Conservation (phyloP, 2,888 invertebrate species). For the Cryptus viduatorius region DNA sequence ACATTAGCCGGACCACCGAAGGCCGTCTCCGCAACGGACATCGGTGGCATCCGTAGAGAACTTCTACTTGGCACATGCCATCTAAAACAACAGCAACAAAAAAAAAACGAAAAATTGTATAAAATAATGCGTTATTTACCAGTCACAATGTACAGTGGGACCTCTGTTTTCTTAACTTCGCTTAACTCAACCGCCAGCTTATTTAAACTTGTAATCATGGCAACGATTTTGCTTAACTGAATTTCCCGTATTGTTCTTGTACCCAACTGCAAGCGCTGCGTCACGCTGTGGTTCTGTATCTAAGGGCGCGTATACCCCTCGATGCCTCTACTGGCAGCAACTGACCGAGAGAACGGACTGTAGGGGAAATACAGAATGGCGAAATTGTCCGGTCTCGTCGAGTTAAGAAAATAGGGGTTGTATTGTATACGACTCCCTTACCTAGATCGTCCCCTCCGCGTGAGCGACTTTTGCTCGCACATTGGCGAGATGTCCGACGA, state of each 20-base stretch:
- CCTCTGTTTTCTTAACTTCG: neutral
- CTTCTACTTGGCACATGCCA: conserved; percentile 86
- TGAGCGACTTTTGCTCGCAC: conserved; percentile 92
- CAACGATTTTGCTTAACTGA: too few relatives aligned
- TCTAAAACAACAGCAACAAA: conserved; percentile 77
- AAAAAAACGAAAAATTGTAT: neutral
- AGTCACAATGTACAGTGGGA: too few relatives aligned
- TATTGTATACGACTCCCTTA: conserved; percentile 79
- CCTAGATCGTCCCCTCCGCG: conserved; percentile 90
- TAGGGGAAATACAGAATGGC: too few relatives aligned
- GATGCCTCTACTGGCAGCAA: too few relatives aligned
- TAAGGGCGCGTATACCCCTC: too few relatives aligned
- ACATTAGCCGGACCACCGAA: conserved; percentile 83
- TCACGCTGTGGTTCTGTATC: too few relatives aligned
- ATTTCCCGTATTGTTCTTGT: too few relatives aligned
- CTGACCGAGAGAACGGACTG: too few relatives aligned
- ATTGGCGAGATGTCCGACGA: conserved; percentile 92
- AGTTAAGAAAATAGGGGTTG: neutral
- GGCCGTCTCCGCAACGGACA: conserved; percentile 87
- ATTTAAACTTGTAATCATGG: too few relatives aligned
- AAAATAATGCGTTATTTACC: neutral
- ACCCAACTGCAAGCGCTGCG: too few relatives aligned
- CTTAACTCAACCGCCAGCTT: too few relatives aligned
- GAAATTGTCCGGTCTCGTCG: too few relatives aligned
- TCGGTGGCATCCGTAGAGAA: conserved; percentile 88